A percentile compares a stretch with the other conserved stretches of the same genome.
Evolutionary conservation across 2,113 vertebrate species (phyloP).

Genomic region (Gopherus flavomarginatus): DNA sequence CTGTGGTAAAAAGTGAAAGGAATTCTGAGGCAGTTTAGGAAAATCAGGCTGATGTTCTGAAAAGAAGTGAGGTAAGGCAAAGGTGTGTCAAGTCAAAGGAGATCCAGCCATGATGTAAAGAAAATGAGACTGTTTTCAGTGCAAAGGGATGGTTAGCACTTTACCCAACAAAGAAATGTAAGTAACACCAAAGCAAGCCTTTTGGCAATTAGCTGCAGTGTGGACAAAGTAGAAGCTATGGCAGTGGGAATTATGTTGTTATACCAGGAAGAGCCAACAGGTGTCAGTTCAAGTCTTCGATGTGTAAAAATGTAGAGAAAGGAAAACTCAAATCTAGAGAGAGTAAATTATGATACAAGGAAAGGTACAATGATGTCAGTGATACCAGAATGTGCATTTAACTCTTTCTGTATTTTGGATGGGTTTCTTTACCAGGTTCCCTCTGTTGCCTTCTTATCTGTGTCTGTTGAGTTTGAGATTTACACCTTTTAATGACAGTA

Average conservation of each 20-base stretch:
- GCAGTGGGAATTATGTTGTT: not conserved
- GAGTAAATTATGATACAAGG: not conserved
- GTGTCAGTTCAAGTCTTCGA: not conserved
- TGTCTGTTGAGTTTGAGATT: not conserved
- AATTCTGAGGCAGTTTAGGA: not conserved
- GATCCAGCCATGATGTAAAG: not conserved
- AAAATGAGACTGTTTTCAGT: constrained; percentile 24
- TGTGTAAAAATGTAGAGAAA: constrained; percentile 13
- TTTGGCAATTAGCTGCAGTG: not conserved
- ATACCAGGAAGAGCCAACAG: not conserved
- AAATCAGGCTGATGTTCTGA: not conserved
- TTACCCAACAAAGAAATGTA: constrained; percentile 36
- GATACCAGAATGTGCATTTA: not conserved
- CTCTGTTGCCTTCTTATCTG: not conserved
- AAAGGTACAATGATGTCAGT: not conserved
- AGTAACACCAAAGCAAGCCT: not conserved
- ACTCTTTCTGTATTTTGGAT: not conserved
- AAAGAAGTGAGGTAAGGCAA: constrained; percentile 15
- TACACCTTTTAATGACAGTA: not conserved
- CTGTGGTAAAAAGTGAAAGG: not conserved
- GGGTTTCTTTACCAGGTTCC: not conserved
- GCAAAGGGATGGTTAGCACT: constrained; percentile 5
- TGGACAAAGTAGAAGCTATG: not conserved
- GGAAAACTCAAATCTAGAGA: not conserved
- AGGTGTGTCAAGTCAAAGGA: constrained; percentile 40